These are phyloP conservation scores for Drosophila busckii DNA, from an alignment of 1,140 invertebrate species.

Conservation along the genomic window DNA sequence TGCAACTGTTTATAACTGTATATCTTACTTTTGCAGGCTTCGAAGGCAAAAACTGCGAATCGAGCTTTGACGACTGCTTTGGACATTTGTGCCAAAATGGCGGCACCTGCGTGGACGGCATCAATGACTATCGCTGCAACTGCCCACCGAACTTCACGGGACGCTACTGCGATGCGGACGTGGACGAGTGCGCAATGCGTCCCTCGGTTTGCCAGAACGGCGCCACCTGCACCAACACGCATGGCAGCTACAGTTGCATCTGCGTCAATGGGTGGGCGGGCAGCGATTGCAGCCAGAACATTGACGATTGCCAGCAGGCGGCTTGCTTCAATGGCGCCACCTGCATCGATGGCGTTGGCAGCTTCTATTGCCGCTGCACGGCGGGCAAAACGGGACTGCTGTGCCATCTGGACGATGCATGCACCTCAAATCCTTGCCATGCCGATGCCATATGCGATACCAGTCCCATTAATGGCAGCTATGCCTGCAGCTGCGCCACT, in stretches of 20 bases:
- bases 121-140: constrained; percentile 92
- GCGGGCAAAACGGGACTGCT: constrained; percentile 95
- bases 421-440: constrained; percentile 97
- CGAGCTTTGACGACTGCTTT: constrained; percentile 94
- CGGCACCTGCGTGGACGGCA: constrained; percentile 91
- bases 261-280: constrained; percentile 98
- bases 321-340: constrained; percentile 98
- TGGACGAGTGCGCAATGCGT: constrained; percentile 88
- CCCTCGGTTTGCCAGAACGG: constrained; percentile 95
- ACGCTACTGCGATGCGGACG: constrained; percentile 88
- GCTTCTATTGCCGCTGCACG: constrained; percentile 97
- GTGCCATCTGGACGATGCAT: constrained; percentile 97
- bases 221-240: constrained; percentile 94
- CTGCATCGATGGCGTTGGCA: constrained; percentile 95
- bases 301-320: constrained; percentile 94
- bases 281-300: constrained; percentile 93
- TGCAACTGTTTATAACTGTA: neutral
- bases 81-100: constrained; percentile 94
- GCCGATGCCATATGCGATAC: constrained; percentile 96
- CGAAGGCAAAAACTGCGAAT: constrained; percentile 91
- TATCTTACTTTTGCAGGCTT: constrained; percentile 84
- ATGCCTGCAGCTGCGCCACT: constrained; percentile 94
- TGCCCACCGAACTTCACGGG: constrained; percentile 94
- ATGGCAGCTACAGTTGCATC: constrained; percentile 95
- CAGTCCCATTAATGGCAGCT: constrained; percentile 95